Base-by-base conservation (phyloP, 35 echinoderm and acorn worm species). In the Patiria miniata region DNA sequence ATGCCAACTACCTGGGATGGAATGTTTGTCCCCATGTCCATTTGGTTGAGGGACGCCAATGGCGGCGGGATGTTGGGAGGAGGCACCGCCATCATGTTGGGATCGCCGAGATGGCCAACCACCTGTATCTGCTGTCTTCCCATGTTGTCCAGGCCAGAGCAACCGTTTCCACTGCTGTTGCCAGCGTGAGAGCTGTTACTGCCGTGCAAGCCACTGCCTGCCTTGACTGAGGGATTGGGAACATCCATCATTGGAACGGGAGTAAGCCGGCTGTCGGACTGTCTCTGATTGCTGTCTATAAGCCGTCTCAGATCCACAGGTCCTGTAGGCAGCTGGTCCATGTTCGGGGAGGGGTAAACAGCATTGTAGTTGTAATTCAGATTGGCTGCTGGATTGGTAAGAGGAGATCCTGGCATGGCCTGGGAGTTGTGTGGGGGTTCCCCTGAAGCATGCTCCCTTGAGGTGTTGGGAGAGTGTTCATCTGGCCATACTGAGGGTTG, bases 381-480 rank as follows among this genome's bases (percentile, higher is more conserved):
- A 78, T 61, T 61, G 36, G 29, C 37, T 10, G 87, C 77, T 68
- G 87, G 87, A 52, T 89, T 89, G 40, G 87, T 56, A 39, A 89
- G 78, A 78, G 81, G 73, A 78, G 77, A 58, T 22, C 30, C 65
- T 30, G 23, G 65, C 6, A 73, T 30, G 1, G 26, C 65, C 42
- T 47, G 42, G 42, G 42, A 47, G 23, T 1, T 34, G 14, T 73
- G 4, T 47, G 42, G 42, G 42, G 42, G 23, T 1, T 34, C 34
- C 26, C 26, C 26, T 22, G 65, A 34, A 23, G 65, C 34, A 34
- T 12, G 26, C 29, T 73, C 26, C 65, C 65, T 14, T 73, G 65
- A 9, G 65, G 65, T 1, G 19, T 30, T 14, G 26, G 65, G 9
- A 52, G 40, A 51, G 47, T 39, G 47, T 9, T 51, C 30, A 82